These are phyloP conservation scores for Zaprionus kolodkinae DNA, from an alignment of 1,140 invertebrate genomes.

Conservation along the genomic window DNA sequence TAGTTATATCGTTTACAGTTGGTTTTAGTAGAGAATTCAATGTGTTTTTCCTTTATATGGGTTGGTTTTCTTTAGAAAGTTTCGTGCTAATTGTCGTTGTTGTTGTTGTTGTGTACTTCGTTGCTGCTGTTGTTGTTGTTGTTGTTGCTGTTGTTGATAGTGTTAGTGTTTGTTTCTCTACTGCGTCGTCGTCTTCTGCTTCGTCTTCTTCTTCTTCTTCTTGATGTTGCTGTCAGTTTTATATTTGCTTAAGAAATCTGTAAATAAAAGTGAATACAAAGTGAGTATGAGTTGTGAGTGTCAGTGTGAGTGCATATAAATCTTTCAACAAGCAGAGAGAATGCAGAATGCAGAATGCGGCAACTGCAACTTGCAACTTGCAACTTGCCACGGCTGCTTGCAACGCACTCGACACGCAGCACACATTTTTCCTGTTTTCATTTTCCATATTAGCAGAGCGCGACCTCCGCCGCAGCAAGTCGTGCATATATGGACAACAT, in stretches of 20 bases:
- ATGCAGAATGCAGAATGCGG: slow-evolving; percentile 26
- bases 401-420: slow-evolving; percentile 47
- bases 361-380: slow-evolving; percentile 35
- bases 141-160: slow-evolving; percentile 35
- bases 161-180: slow-evolving; percentile 46
- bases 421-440: slow-evolving; percentile 82
- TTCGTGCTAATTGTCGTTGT: slow-evolving; percentile 67
- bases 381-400: slow-evolving; percentile 16
- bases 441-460: slow-evolving; percentile 78
- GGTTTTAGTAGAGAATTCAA: slow-evolving; percentile 37
- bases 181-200: slow-evolving; percentile 15
- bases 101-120: not conserved
- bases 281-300: slow-evolving; percentile 23
- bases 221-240: slow-evolving; percentile 59
- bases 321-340: slow-evolving; percentile 28
- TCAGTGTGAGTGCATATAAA: slow-evolving; percentile 35
- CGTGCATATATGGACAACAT: slow-evolving; percentile 34
- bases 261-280: slow-evolving; percentile 57
- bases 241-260: slow-evolving; percentile 73
- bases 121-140: slow-evolving; percentile 32
- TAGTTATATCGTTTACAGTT: slow-evolving; percentile 46
- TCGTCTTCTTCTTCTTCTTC: slow-evolving; percentile 26
- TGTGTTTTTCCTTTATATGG: slow-evolving; percentile 27
- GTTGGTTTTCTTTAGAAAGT: slow-evolving; percentile 56
- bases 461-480: slow-evolving; percentile 58